Percentiles rank a stretch among this genome's conserved stretches.
phyloP scores from a whole-genome alignment of 2,113 vertebrate species.

The Agapornis roseicollis region DNA sequence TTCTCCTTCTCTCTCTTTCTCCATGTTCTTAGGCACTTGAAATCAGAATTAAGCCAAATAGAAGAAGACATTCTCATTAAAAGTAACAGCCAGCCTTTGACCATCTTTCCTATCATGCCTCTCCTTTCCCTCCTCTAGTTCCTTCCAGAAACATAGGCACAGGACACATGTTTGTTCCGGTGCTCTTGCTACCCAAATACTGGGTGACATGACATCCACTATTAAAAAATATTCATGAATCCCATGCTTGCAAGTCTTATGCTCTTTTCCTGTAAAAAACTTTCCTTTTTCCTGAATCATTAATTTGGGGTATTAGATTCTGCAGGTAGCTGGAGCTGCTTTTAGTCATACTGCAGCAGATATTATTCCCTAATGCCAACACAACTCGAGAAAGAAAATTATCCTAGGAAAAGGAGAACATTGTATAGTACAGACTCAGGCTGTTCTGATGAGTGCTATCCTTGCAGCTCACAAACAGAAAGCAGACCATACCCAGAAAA shows the following conservation, averaged over 20 bases:
- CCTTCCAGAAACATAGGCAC: not conserved
- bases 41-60: not conserved
- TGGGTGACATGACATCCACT: not conserved
- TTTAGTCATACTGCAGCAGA: not conserved
- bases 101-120: rapidly evolving
- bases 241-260: not conserved
- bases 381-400: not conserved
- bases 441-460: not conserved
- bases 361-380: not conserved
- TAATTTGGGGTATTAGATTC: not conserved
- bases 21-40: not conserved
- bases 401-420: not conserved
- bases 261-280: not conserved
- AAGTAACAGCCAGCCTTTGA: not conserved
- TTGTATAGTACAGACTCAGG: not conserved
- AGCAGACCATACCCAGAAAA: not conserved
- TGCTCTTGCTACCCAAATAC: not conserved
- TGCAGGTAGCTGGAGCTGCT: not conserved
- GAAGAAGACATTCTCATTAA: not conserved
- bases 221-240: not conserved
- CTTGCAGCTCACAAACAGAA: not conserved
- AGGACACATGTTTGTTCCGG: not conserved
- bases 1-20: not conserved
- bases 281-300: not conserved
- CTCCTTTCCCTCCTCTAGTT: not conserved